These are phyloP conservation scores for Axis porcinus DNA, from an alignment of 2,113 vertebrate genomes.

Conservation along the genomic window DNA sequence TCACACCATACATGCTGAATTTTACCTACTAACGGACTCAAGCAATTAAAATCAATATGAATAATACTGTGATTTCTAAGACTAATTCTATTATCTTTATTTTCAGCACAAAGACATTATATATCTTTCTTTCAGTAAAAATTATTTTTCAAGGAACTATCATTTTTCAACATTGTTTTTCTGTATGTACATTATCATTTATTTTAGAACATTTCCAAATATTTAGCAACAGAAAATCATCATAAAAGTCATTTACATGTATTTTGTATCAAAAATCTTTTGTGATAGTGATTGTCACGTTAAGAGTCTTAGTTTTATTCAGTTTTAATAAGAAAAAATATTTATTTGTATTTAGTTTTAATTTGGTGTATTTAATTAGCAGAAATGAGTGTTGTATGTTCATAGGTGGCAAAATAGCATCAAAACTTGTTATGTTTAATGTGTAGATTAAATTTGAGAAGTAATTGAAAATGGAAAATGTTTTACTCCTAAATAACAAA, in stretches of 20 bases:
- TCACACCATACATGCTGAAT: not conserved
- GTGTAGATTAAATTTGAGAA: not conserved
- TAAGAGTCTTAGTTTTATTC: not conserved
- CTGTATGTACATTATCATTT: not conserved
- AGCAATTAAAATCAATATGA: not conserved
- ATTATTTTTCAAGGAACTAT: not conserved
- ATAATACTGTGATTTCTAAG: not conserved
- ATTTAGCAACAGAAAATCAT: not conserved
- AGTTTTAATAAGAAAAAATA: not conserved
- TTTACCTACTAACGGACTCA: not conserved
- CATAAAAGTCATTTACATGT: not conserved
- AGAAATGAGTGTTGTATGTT: not conserved
- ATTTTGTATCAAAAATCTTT: not conserved
- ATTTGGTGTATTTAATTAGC: not conserved
- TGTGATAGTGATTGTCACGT: not conserved
- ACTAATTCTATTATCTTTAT: not conserved
- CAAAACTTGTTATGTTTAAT: not conserved
- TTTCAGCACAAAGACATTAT: not conserved
- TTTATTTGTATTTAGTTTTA: not conserved
- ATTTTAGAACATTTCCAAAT: not conserved
- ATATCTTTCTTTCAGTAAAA: not conserved
- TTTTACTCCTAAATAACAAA: not conserved
- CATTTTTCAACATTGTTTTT: conserved; percentile 18
- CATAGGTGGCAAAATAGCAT: not conserved
- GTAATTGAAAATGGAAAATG: not conserved